phyloP scores from a whole-genome alignment of 1,140 invertebrate genomes.

The Drosophila saltans region DNA sequence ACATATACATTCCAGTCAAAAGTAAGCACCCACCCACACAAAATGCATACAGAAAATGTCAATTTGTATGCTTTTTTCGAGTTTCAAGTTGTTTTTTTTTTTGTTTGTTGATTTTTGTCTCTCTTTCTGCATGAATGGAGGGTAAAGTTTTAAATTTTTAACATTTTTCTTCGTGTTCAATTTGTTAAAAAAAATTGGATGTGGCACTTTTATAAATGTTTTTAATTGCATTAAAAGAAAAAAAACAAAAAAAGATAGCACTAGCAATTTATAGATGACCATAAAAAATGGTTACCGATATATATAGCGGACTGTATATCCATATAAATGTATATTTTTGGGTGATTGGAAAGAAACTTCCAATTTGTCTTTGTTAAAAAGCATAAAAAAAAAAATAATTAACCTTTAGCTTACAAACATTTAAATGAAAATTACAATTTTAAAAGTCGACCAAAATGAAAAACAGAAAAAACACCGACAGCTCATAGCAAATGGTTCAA shows the following conservation, averaged over 20 bases:
- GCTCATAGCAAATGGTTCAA: not conserved
- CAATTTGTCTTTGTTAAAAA: not conserved
- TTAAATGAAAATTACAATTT: slow-evolving; percentile 6
- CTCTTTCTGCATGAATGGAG: not conserved
- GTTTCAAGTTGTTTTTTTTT: slow-evolving; percentile 28
- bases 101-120: slow-evolving; percentile 14
- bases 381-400: not conserved
- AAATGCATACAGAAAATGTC: slow-evolving; percentile 38
- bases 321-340: too few relatives aligned
- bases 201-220: slow-evolving; percentile 32
- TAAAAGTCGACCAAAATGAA: not conserved
- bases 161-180: slow-evolving; percentile 13
- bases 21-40: slow-evolving; percentile 7
- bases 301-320: not conserved
- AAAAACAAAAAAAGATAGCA: slow-evolving; percentile 8
- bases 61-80: slow-evolving; percentile 44
- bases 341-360: too few relatives aligned
- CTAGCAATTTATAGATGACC: slow-evolving; percentile 44
- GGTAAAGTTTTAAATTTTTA: slow-evolving; percentile 12
- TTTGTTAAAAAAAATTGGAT: slow-evolving; percentile 17
- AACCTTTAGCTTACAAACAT: not conserved
- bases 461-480: not conserved
- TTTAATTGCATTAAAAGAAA: slow-evolving; percentile 39
- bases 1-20: not conserved
- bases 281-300: slow-evolving; percentile 31